Evolutionary conservation across 2,797 vertebrate species (phyloP), one percentile per base, ranked within the genome.

Genomic region (Ispidina lecontei): DNA sequence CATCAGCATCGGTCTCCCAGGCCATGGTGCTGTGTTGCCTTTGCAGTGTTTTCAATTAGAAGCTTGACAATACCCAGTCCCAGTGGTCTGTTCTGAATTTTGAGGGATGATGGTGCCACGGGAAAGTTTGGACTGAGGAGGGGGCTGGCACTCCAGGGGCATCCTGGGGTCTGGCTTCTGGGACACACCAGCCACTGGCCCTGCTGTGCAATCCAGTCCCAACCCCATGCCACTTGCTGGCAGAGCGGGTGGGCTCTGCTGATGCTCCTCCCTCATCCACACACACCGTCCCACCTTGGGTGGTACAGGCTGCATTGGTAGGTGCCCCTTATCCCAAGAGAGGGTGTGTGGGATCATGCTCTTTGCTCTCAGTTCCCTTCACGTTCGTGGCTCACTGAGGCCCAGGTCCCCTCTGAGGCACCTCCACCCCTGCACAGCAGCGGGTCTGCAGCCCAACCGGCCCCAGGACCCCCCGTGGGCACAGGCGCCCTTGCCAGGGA

Each of bases 1-100:
- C 93, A 39, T 62, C 76, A 51, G 52, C 83, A 3, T 26, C 0
- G 2, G 62, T 49, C 70, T 90, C 76, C 29, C 49, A 2, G 58
- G 73, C 73, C 67, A 0, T 8, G 81, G 0, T 5, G 74, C 93
- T 41, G 1, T 78, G 87, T 80, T 86, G 70, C 84, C 82, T 84
- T 59, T 4, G n/a, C 68, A 79, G 64, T 93, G 84, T 92, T 95
- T 93, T 89, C 75, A 90, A 91, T 95, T 94, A 95, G 84, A 64
- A 20, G 8, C 68, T 35, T 90, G 89, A 93, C 92, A 89, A 94
- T 94, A 81, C 84, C 84, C 81, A 28, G 74, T 68, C 94, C 65
- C 72, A 22, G 94, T 91, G 91, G 91, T 84, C 89, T 8, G 1
- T 72, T 37, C 2, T 93, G 91, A 94, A 91, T 90, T 81, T 1